Evolutionary conservation across 2,888 invertebrate species (phyloP), one percentile per base, ranked within the genome.

Genomic region (Dryobota labecula): DNA sequence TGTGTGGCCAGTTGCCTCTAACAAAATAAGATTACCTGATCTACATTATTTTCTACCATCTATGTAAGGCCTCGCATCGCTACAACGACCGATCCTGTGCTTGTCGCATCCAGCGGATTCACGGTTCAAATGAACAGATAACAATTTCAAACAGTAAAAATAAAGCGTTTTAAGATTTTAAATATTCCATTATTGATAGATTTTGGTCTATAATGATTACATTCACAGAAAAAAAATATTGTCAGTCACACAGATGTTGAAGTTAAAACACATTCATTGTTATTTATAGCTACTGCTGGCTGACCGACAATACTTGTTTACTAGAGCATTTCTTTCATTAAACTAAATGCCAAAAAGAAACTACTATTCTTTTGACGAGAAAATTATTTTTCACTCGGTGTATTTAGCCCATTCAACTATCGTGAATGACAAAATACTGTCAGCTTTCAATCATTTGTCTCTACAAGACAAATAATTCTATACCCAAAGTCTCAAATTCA

Each of bases 341-440:
- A 49, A 62, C 9, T 41, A 20, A 53, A 27, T 20, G 18, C 41
- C 6, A 6, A 41, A 41, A 41, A 58, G 20, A 13, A n/a, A 56
- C 11, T n/a, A 27, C 2, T 5, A 30, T 30, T 43, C 5, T 53
- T 33, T 62, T 53, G 18, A 33, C 18, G 24, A 33, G n/a, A n/a
- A n/a, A n/a, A 20, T 8, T 2, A 51, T 18, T n/a, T 62, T 11
- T 24, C 24, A 6, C 6, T 53, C 41, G 24, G 33, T 24, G 11
- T 18, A 30, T 18, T 24, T 43, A 30, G 27, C 13, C 7, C 43
- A 43, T 61, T 45, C 60, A n/a, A 60, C 38, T 58, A 27, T 41
- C 30, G 4, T 36, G 18, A 63, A 24, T 36, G 56, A 63, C 56
- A 63, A 54, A 63, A 27, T 5, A 57, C 20, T 13, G 57, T 20